Evolutionary conservation across 2,888 invertebrate species (phyloP).

Genomic region (Exephanes ischioxanthus): DNA sequence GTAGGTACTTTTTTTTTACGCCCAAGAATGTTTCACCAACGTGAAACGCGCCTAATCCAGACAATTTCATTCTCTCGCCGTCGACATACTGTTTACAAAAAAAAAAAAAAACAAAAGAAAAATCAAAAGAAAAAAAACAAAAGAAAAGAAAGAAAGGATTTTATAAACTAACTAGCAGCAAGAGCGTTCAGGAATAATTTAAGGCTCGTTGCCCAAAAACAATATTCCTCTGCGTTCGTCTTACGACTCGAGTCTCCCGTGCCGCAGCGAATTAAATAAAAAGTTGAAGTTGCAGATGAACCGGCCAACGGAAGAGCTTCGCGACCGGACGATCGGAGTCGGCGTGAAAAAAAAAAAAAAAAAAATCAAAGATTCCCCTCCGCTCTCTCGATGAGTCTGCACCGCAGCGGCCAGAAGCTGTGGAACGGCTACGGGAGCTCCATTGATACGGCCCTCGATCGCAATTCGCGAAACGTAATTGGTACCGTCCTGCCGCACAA

Average conservation of each 20-base stretch:
- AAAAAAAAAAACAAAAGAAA: neutral
- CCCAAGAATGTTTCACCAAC: conserved; percentile 10
- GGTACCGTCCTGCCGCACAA: conserved; percentile 65
- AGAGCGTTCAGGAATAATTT: neutral
- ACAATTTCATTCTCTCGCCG: conserved; percentile 7
- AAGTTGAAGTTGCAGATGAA: neutral
- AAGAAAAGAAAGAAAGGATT: neutral
- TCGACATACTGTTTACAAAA: neutral
- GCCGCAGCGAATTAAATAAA: neutral
- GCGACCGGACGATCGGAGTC: neutral
- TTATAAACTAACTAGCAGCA: neutral
- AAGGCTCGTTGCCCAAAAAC: neutral
- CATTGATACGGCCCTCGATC: conserved; percentile 67
- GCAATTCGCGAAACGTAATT: conserved; percentile 67
- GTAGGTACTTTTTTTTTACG: conserved; percentile 15
- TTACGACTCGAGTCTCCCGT: too few relatives aligned
- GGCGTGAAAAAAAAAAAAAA: neutral
- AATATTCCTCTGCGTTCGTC: neutral
- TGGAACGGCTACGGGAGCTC: conserved; percentile 29
- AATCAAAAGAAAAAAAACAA: neutral
- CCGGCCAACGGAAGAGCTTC: neutral
- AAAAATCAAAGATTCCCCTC: neutral
- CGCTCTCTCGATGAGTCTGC: neutral
- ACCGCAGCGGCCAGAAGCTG: neutral
- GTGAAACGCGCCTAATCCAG: conserved; percentile 33